Conservation (phyloP, 2,797 vertebrate genomes). For the Pipistrellus nathusii region DNA sequence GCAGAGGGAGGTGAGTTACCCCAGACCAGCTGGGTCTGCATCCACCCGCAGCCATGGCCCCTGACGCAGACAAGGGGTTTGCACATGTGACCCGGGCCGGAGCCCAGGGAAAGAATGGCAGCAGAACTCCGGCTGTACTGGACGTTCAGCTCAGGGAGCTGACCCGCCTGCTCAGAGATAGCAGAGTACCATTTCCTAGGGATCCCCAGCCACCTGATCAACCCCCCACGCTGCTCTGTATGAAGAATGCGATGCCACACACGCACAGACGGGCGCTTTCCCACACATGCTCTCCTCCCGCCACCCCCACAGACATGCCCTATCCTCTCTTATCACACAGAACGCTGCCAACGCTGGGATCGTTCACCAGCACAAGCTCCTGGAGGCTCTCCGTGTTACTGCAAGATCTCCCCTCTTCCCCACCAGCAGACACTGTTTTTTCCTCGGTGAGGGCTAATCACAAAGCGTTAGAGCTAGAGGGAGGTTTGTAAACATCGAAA, state of each 20-base stretch:
- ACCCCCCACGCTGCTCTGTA: neutral
- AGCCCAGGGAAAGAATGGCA: neutral
- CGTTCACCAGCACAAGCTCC: neutral
- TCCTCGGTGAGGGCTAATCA: conserved; percentile 55
- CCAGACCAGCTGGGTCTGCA: neutral
- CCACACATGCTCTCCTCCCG: neutral
- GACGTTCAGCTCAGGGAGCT: neutral
- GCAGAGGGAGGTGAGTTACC: neutral
- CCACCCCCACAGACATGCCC: neutral
- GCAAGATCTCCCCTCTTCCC: conserved; percentile 32
- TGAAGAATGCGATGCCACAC: neutral
- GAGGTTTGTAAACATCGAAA: conserved; percentile 80
- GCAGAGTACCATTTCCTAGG: neutral
- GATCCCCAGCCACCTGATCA: neutral
- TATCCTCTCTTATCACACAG: neutral
- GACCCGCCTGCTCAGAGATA: neutral
- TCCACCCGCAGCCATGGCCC: neutral
- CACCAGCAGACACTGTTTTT: neutral
- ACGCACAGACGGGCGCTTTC: neutral
- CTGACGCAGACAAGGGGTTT: neutral
- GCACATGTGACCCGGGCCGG: neutral
- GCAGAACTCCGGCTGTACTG: neutral
- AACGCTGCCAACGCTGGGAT: neutral
- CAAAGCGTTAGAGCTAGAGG: conserved; percentile 44
- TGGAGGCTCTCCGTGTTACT: neutral